Evolutionary conservation across 1,140 invertebrate genomes (phyloP), one percentile per base, ranked within the genome.

Genomic region (Spodoptera litura): DNA sequence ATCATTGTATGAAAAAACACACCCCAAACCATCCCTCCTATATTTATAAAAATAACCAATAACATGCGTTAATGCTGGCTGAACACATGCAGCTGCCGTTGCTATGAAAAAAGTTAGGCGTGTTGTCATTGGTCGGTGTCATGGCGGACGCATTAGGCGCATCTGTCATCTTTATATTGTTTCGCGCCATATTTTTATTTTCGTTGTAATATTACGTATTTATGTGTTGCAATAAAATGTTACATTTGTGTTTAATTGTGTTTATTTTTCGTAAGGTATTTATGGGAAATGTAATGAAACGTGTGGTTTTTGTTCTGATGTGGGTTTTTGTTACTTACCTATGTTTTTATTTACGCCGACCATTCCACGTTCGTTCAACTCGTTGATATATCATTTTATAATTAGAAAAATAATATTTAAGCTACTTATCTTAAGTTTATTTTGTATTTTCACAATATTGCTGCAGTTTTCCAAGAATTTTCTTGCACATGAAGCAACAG

Each of bases 81-180:
- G 88, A 87, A 91, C 85, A 85, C 80, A 72, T 75, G 90, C 91
- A 93, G 91, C 90, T 93, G 91, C 89, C 87, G 88, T 79, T 83
- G 77, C 80, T 81, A 83, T 83, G 84, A 87, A 88, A 93, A 93
- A 90, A 90, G 84, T 83, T 82, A 81, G 62, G 62, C 70, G 79
- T 82, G 79, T 81, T 84, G 81, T 83, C 78, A 91, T 91, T 91
- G 91, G 91, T 83, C 76, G 86, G 53, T 74, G 73, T 80, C 81
- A 89, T 87, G 88, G 88, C 88, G 86, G 87, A 80, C 87, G 86
- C 91, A 92, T 92, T 91, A 91, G 80, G 75, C 75, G 83, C 89
- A 91, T 90, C 91, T 92, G 91, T 92, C 89, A 92, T 82, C 85
- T 87, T 86, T 79, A 89, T 91, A 88, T 91, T 88, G 89, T 91